Base-by-base conservation (phyloP, 2,888 invertebrate genomes). In the Therioaphis trifolii region DNA sequence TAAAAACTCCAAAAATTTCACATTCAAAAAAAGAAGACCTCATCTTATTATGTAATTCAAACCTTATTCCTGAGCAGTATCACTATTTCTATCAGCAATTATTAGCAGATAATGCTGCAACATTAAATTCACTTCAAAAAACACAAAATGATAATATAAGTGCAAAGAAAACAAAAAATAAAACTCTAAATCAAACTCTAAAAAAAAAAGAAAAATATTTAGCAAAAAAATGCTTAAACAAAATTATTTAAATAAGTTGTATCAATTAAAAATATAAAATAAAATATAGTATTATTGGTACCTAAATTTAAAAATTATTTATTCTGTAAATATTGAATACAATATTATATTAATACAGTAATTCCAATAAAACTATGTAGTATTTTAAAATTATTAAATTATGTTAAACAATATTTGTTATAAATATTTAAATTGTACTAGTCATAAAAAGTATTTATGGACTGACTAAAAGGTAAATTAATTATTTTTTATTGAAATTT, bases 1-100 rank as follows among this genome's bases (percentile, higher is more conserved):
- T 55, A 55, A 11, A 55, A 55, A 55, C 15, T 55, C 55, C 55
- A 55, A 55, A 55, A 55, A 11, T 55, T 55, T 5, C 55, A 55
- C 55, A 55, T 55, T 55, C 55, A 55, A 55, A 15, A 55, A 55
- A 55, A 55, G 55, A 55, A 55, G 55, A 55, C 15, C 15, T 55
- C 55, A 5, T 55, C 15, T 55, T 15, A 55, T 55, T 55, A 55
- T 55, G 5, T 15, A 55, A 55, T 11, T 55, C 55, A 55, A 55
- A 55, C 21, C 15, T 55, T 5, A 55, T 5, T 55, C 55, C 55
- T 55, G 55, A 55, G 21, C 55, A 55, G 55, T 55, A 55, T 55
- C 55, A 55, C 55, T 55, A 55, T 5, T 55, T 55, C 55, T 55
- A 55, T 55, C 5, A 55, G 55, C 5, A 55, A 55, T 55, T 55